Conservation (phyloP, 2,888 invertebrate genomes). For the Mystacides longicornis region DNA sequence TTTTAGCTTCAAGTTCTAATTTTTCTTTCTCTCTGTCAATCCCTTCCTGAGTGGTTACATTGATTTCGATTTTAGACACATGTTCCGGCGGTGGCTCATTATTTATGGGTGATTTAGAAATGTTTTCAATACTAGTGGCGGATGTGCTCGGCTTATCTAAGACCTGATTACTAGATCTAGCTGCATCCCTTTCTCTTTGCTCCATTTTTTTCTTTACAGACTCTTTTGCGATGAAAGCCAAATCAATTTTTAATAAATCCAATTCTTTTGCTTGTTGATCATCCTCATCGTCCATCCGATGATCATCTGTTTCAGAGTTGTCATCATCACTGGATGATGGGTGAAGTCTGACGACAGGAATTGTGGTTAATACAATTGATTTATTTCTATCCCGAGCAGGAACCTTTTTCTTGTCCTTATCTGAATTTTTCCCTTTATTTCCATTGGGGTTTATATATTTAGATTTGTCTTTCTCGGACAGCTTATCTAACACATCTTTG, state of each 20-base stretch:
- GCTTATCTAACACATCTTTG: conserved; percentile 53
- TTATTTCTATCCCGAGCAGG: conserved; percentile 12
- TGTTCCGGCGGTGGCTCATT: conserved; percentile 25
- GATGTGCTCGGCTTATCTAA: conserved; percentile 14
- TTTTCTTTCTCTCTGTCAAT: conserved; percentile 32
- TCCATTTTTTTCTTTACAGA: conserved; percentile 46
- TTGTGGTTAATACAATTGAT: conserved; percentile 18
- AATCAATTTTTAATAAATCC: conserved; percentile 56
- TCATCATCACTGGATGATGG: conserved; percentile 54
- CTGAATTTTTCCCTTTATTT: conserved; percentile 21
- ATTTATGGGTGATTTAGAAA: conserved; percentile 23
- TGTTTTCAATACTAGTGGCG: neutral
- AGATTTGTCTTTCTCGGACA: conserved; percentile 49
- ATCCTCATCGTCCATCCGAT: conserved; percentile 50
- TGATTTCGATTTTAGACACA: conserved; percentile 26
- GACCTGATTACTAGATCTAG: conserved; percentile 3
- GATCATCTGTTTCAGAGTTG: conserved; percentile 49
- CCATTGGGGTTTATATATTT: conserved; percentile 38
- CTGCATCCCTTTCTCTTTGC: conserved; percentile 32
- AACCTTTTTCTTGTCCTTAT: conserved; percentile 18
- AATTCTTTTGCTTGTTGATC: conserved; percentile 58
- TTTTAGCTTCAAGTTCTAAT: conserved; percentile 29
- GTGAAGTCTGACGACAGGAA: conserved; percentile 52
- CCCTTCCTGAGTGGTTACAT: conserved; percentile 32
- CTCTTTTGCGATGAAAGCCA: conserved; percentile 67